Evolutionary conservation across 2,113 vertebrate species (phyloP).

Genomic region (Ceratotherium simum): DNA sequence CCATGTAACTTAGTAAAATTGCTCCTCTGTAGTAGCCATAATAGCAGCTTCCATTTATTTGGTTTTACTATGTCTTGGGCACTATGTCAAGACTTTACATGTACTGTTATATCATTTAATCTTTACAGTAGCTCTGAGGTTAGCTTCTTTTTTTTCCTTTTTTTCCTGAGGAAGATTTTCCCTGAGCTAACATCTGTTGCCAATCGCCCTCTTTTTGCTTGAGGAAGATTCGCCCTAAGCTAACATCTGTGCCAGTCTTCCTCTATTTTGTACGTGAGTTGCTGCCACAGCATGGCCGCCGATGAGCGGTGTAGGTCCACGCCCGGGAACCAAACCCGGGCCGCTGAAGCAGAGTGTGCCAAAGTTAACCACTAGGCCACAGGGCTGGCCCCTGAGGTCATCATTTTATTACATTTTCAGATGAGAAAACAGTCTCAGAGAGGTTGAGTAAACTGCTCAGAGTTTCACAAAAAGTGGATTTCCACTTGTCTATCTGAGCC

Average conservation of each 20-base stretch:
- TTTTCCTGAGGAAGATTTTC: too few species aligned
- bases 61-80: neutral
- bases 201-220: too few species aligned
- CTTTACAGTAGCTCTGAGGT: neutral
- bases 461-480: constrained; percentile 2
- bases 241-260: too few species aligned
- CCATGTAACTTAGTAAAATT: neutral
- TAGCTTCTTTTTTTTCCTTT: neutral
- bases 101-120: neutral
- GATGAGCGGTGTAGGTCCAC: too few species aligned
- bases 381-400: neutral
- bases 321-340: too few species aligned
- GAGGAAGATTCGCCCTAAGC: too few species aligned
- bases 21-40: neutral
- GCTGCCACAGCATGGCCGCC: too few species aligned
- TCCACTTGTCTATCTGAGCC: constrained; percentile 39
- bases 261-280: too few species aligned
- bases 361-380: too few species aligned
- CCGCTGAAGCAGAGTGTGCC: too few species aligned
- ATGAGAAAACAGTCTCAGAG: constrained; percentile 15
- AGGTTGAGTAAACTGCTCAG: neutral
- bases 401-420: constrained; percentile 16
- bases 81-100: neutral
- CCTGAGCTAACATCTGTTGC: too few species aligned
- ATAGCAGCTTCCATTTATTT: neutral